Percentiles rank a stretch among this genome's conserved stretches.
These are phyloP conservation scores for Akabosia matsudoensis DNA, from an alignment of 1,140 invertebrate species.

Conservation along the genomic window DNA sequence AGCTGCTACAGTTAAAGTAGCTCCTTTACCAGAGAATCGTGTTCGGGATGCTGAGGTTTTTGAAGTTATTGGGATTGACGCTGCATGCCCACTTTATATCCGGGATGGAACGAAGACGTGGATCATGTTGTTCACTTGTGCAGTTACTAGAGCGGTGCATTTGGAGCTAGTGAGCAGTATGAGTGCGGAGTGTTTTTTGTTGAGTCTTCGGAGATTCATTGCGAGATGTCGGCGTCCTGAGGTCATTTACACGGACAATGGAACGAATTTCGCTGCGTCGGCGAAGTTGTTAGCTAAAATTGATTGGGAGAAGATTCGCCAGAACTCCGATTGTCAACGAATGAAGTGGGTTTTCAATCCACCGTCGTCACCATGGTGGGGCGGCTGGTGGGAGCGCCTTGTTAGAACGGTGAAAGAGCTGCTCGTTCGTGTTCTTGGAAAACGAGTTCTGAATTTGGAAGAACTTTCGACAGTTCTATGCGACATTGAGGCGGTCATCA, in stretches of 20 bases:
- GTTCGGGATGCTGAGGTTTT: conserved; percentile 47
- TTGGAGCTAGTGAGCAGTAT: conserved; percentile 50
- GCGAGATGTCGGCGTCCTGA: conserved; percentile 49
- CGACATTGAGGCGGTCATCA: conserved; percentile 49
- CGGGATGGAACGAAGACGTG: conserved; percentile 48
- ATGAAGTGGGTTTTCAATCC: no score
- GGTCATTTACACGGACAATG: conserved; percentile 51
- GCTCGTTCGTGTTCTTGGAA: conserved; percentile 45
- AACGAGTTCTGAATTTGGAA: conserved; percentile 46
- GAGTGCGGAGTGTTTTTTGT: conserved; percentile 50
- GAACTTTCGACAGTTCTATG: conserved; percentile 49
- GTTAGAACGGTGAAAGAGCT: no score
- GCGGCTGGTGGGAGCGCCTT: no score
- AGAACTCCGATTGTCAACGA: conserved; percentile 46
- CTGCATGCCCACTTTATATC: conserved; percentile 48
- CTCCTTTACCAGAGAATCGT: conserved; percentile 46
- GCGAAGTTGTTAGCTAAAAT: conserved; percentile 35
- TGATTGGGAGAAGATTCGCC: no score
- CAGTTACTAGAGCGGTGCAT: conserved; percentile 12
- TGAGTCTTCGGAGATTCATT: conserved; percentile 51
- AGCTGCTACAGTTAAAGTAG: conserved; percentile 35
- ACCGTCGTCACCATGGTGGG: no score
- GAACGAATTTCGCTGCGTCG: conserved; percentile 52
- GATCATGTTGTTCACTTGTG: conserved; percentile 51
- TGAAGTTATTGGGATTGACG: conserved; percentile 49